Base-by-base conservation (phyloP, 2,113 vertebrate species). In the Macquaria australasica region DNA sequence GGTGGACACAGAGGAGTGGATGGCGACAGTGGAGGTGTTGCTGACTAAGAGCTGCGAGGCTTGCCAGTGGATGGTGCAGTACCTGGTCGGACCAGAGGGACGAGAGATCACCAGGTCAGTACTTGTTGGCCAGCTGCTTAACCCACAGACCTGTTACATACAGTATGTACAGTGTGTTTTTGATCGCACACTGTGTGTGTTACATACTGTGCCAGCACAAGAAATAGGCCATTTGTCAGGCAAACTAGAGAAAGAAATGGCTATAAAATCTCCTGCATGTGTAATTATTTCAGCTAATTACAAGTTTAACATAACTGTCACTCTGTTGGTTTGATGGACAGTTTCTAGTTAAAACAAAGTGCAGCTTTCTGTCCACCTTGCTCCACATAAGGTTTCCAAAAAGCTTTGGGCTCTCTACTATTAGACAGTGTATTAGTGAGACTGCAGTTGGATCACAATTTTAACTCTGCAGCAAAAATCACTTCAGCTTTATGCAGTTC, bases 1-100 rank as follows among this genome's bases (percentile, higher is more conserved):
- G 95, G 96, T 96, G 91, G 98, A 99, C 90, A 99, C 98, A 71
- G 98, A 99, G 93, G 98, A 99, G 86, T 99, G 98, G 98, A 98
- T 99, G 90, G 96, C 98, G 23, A 97, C 98, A 15, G 97, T 99
- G 75, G 98, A 99, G 94, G 97, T 97, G 18, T 86, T 99, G 92
- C 96, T 99, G 69, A 96, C 97, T 43, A 99, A 99, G 95, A 99
- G 98, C 94, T 96, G 96, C 56, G 97, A 98, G 91, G 98, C 98
- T 10, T 99, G 98, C 81, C 97, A 99, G 89, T 99, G 98, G 98
- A 96, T 99, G 91, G 96, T 98, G 85, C 98, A 99, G 85, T 99
- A 98, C 92, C 96, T 99, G 28, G 96, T 98, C 1, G 96, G 96
- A 70, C 94, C 96, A 11, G 98, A 99, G 94, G 98, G 98, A 3